Evolutionary conservation across 2,888 invertebrate species (phyloP).

Genomic region (Therioaphis trifolii): DNA sequence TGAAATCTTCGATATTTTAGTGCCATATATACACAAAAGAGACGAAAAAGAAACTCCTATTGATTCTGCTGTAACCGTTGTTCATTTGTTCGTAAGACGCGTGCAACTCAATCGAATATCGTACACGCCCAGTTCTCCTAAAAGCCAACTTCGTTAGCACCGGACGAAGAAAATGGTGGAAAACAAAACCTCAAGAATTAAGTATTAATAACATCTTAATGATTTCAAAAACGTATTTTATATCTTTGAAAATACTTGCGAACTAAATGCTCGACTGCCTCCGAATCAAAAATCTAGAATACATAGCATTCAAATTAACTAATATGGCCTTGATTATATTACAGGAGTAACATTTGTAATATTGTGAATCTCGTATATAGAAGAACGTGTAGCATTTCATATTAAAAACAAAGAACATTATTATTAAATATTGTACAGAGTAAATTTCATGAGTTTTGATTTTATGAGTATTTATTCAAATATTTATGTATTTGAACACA

Average conservation of each 20-base stretch:
- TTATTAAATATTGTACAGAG: too few species aligned
- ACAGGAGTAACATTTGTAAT: too few species aligned
- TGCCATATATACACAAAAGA: not conserved
- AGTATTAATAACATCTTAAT: not conserved
- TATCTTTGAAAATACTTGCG: not conserved
- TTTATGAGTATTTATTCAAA: not conserved
- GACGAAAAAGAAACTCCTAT: not conserved
- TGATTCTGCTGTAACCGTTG: slow-evolving; percentile 10
- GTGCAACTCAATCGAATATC: not conserved
- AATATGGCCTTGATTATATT: too few species aligned
- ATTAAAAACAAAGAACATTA: too few species aligned
- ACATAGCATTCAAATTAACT: too few species aligned
- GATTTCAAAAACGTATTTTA: not conserved
- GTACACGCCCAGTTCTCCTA: not conserved
- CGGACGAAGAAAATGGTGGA: not conserved
- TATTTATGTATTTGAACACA: not conserved
- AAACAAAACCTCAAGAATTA: not conserved
- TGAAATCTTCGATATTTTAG: slow-evolving; percentile 38
- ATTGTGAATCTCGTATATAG: too few species aligned
- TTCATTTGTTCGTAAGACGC: not conserved
- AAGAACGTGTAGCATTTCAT: too few species aligned
- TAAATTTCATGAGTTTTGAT: not conserved
- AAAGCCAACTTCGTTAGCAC: not conserved
- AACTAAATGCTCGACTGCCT: too few species aligned
- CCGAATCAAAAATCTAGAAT: too few species aligned